Percentiles rank a stretch among this genome's conserved stretches.
phyloP scores from a whole-genome alignment of 2,113 vertebrate genomes.

The Larimichthys crocea region DNA sequence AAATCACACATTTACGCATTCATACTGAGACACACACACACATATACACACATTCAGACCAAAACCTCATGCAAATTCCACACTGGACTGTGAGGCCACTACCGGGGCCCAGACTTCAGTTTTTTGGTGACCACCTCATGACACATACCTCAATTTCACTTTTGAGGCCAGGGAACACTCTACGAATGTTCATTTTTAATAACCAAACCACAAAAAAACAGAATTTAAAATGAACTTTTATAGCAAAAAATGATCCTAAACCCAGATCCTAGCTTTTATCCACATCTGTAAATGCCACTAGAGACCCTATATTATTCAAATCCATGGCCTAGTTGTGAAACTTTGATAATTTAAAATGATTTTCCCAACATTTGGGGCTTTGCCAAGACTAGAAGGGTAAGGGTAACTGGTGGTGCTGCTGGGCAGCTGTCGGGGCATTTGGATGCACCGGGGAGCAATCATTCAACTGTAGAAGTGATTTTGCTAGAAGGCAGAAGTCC shows the following conservation, averaged over 20 bases:
- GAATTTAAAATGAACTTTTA: neutral
- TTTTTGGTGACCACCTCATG: conserved; percentile 24
- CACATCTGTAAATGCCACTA: conserved; percentile 6
- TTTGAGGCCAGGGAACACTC: neutral
- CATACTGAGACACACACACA: neutral
- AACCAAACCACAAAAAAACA: neutral
- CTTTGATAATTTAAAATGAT: conserved; percentile 3
- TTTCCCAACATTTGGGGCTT: neutral
- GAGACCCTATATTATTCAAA: conserved; percentile 13
- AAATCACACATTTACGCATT: conserved; percentile 5
- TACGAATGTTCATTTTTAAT: neutral
- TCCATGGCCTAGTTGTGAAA: neutral
- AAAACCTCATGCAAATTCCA: conserved; percentile 32
- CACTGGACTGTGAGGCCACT: conserved; percentile 16
- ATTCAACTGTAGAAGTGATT: conserved; percentile 50
- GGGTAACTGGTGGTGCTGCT: conserved; percentile 10
- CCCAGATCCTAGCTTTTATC: neutral
- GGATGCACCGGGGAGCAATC: conserved; percentile 36
- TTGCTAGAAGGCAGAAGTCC: conserved; percentile 43
- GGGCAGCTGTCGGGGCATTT: conserved; percentile 38
- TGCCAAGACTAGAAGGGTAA: neutral
- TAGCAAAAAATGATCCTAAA: neutral
- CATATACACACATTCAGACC: conserved; percentile 1
- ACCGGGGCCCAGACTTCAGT: conserved; percentile 23
- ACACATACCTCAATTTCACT: conserved; percentile 17